These are phyloP conservation scores for Dromaius novaehollandiae DNA, from an alignment of 2,113 vertebrate genomes.

Conservation along the genomic window DNA sequence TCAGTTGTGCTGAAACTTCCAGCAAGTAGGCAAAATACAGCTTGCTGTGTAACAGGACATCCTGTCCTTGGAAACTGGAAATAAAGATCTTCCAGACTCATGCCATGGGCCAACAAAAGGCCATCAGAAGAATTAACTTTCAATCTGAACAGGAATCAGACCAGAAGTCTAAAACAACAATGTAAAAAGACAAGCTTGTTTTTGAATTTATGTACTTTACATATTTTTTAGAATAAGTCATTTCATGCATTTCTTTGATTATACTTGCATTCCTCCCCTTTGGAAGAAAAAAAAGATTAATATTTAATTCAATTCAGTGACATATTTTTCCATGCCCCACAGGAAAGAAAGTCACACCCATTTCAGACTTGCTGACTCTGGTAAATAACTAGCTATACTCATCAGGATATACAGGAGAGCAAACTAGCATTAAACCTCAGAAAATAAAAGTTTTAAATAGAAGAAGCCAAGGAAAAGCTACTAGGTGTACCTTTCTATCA, in stretches of 20 bases:
- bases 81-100: neutral
- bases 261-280: neutral
- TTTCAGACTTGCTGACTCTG: neutral
- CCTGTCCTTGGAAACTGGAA: slow-evolving; percentile 1
- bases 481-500: neutral
- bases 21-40: slow-evolving; percentile 1
- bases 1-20: neutral
- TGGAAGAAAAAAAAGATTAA: neutral
- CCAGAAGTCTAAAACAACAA: neutral
- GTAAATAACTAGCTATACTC: neutral
- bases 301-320: slow-evolving; percentile 1
- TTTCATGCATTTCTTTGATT: neutral
- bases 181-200: neutral
- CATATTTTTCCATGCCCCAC: neutral
- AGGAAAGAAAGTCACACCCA: neutral
- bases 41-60: neutral
- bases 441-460: slow-evolving; percentile 1
- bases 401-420: neutral
- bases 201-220: neutral
- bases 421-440: slow-evolving; percentile 12
- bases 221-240: neutral
- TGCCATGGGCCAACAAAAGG: neutral
- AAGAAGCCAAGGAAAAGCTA: neutral
- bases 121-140: slow-evolving; percentile 48
- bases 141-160: slow-evolving; percentile 15